phyloP scores from a whole-genome alignment of 2,888 invertebrate genomes.

The Oxyscelio sp. region DNA sequence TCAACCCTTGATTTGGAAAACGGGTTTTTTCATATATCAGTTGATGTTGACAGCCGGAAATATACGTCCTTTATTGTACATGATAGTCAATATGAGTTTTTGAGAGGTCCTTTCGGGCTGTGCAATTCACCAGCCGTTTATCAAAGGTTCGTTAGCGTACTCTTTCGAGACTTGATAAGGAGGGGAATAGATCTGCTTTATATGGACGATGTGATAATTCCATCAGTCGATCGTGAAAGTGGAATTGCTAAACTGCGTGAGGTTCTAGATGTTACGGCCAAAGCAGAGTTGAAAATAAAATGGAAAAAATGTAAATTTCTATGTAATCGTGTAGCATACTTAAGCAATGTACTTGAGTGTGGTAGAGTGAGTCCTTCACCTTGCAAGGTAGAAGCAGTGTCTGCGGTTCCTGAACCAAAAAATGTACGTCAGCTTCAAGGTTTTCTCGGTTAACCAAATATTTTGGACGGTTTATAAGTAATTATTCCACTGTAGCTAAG shows the following conservation, averaged over 20 bases:
- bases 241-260: neutral
- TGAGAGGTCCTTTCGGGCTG: neutral
- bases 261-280: too few relatives aligned
- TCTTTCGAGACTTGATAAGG: neutral
- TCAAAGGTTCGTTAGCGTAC: neutral
- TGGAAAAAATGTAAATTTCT: too few relatives aligned
- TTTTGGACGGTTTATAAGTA: neutral
- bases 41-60: too few relatives aligned
- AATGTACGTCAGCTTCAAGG: neutral
- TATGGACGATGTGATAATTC: neutral
- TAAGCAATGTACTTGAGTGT: neutral
- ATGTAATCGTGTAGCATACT: neutral
- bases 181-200: neutral
- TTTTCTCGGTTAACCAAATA: neutral
- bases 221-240: neutral
- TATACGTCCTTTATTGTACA: too few relatives aligned
- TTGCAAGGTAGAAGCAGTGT: neutral
- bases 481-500: neutral
- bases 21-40: too few relatives aligned
- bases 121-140: neutral
- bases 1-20: too few relatives aligned
- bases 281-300: too few relatives aligned
- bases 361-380: slow-evolving; percentile 1
- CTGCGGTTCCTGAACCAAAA: neutral
- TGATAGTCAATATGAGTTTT: too few relatives aligned